These are phyloP conservation scores for Glyphotaelius pellucidus DNA, from an alignment of 2,888 invertebrate genomes.

Conservation along the genomic window DNA sequence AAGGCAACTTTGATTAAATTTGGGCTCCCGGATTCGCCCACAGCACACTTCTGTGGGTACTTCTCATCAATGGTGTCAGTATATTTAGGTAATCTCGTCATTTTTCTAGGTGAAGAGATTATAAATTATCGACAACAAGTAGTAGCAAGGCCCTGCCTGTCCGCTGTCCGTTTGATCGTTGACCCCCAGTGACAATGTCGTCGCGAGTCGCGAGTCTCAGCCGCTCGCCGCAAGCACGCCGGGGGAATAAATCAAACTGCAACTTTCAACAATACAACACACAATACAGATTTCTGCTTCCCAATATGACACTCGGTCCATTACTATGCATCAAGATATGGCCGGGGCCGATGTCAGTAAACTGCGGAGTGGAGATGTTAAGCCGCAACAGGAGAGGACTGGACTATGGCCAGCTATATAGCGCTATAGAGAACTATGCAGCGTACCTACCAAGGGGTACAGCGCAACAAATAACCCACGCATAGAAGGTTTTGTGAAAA, in stretches of 20 bases:
- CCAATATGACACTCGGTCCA: conserved; percentile 51
- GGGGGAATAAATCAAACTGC: conserved; percentile 10
- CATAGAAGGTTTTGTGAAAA: no score
- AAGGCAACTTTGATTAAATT: no score
- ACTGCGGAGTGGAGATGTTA: conserved; percentile 47
- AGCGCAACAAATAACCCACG: not conserved
- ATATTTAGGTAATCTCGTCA: not conserved
- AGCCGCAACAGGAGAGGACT: not conserved
- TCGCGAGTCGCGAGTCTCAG: not conserved
- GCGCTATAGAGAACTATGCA: no score
- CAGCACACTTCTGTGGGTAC: no score
- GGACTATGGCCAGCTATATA: not conserved
- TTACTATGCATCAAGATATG: conserved; percentile 64
- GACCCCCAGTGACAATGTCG: conserved; percentile 15
- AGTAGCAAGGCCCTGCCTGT: not conserved
- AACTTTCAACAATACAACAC: conserved; percentile 9
- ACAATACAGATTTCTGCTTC: conserved; percentile 25
- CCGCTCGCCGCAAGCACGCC: not conserved
- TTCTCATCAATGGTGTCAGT: no score
- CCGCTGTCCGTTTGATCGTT: conserved; percentile 7
- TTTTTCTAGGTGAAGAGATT: not conserved
- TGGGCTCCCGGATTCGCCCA: no score
- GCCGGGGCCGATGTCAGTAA: conserved; percentile 59
- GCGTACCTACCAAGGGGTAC: not conserved
- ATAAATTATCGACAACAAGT: not conserved